These are phyloP conservation scores for Rhogogaster chlorosoma DNA, from an alignment of 2,888 invertebrate species.

Conservation along the genomic window DNA sequence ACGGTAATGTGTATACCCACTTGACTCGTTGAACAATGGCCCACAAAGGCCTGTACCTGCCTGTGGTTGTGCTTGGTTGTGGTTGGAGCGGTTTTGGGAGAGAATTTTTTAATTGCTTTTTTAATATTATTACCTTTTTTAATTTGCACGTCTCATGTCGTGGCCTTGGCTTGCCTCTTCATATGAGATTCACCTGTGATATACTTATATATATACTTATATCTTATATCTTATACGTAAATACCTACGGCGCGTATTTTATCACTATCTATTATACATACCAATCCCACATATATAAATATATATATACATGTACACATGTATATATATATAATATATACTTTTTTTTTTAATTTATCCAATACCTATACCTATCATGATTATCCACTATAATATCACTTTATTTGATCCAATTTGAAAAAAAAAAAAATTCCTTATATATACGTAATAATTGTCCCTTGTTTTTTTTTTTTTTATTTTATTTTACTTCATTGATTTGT, in stretches of 20 bases:
- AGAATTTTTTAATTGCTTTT: constrained; percentile 77
- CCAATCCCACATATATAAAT: not conserved
- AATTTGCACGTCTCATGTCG: constrained; percentile 78
- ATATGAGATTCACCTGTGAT: constrained; percentile 77
- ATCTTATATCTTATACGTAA: not conserved
- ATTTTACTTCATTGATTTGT: constrained; percentile 35
- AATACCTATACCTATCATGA: not conserved
- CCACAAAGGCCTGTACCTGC: constrained; percentile 75
- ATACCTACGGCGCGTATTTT: not conserved
- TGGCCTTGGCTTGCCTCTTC: constrained; percentile 77
- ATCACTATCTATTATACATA: not conserved
- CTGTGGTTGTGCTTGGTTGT: constrained; percentile 78
- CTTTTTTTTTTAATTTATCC: constrained; percentile 12
- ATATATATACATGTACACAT: not conserved
- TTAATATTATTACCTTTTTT: constrained; percentile 71
- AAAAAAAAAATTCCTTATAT: not conserved
- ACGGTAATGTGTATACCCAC: constrained; percentile 72
- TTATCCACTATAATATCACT: not conserved
- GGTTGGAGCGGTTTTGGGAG: constrained; percentile 77
- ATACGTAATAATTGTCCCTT: too few relatives aligned
- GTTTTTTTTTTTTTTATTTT: constrained; percentile 47
- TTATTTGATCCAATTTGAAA: constrained; percentile 32
- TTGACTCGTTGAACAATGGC: constrained; percentile 41
- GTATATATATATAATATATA: not conserved
- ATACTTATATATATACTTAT: constrained; percentile 54